Percentiles rank a stretch among this genome's conserved stretches.
Conservation (phyloP, 1,140 invertebrate species). For the Cydia pomonella region DNA sequence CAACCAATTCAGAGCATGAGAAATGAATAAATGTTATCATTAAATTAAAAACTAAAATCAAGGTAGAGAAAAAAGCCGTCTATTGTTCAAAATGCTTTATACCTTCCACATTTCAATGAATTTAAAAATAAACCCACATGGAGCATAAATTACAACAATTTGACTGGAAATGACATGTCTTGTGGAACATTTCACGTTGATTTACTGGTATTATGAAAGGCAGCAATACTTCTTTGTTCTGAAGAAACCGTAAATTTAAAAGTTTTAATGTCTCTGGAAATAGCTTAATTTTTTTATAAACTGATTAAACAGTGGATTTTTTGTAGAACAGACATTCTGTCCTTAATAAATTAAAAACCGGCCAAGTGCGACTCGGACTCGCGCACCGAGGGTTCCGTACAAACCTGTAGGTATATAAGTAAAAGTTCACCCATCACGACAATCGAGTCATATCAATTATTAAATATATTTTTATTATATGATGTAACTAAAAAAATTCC, state of each 20-base stretch:
- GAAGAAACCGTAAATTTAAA: conserved; percentile 23
- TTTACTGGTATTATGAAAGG: conserved; percentile 9
- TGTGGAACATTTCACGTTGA: conserved; percentile 18
- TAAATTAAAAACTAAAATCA: too few relatives aligned
- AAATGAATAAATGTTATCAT: too few relatives aligned
- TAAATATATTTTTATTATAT: too few relatives aligned
- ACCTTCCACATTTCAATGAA: background rate
- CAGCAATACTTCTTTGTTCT: conserved; percentile 17
- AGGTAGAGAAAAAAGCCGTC: too few relatives aligned
- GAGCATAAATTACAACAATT: conserved; percentile 17
- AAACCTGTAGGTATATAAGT: too few relatives aligned
- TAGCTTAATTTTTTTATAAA: background rate
- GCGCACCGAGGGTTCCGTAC: too few relatives aligned
- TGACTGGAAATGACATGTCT: conserved; percentile 21
- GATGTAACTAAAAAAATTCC: too few relatives aligned
- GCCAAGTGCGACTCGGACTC: too few relatives aligned
- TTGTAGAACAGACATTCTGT: background rate
- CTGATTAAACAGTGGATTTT: background rate
- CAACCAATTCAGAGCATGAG: too few relatives aligned
- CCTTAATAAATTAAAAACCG: too few relatives aligned
- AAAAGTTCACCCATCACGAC: too few relatives aligned
- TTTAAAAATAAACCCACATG: conserved; percentile 10
- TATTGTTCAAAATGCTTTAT: background rate
- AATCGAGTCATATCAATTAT: too few relatives aligned
- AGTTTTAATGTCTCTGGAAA: background rate